Conservation (phyloP, 2,888 invertebrate species). For the Cephus runcator region DNA sequence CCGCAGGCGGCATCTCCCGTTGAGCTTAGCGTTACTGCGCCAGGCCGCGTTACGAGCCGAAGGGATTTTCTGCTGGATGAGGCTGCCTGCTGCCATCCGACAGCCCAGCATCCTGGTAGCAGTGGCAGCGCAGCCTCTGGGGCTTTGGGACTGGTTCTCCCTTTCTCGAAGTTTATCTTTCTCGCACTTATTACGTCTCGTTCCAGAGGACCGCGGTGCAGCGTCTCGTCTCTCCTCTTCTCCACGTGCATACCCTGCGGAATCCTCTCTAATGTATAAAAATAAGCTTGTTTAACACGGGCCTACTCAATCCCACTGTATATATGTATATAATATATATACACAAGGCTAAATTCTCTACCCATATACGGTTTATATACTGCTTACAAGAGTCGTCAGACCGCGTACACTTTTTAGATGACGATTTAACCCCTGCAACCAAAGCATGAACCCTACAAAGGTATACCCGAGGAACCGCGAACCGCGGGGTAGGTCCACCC, state of each 20-base stretch:
- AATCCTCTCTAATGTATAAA: conserved; percentile 39
- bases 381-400: conserved; percentile 11
- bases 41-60: conserved; percentile 51
- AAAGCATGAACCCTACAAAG: background rate
- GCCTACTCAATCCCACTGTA: background rate
- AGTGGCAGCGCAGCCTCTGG: background rate
- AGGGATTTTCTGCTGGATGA: conserved; percentile 57
- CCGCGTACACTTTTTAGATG: conserved; percentile 24
- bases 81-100: conserved; percentile 44
- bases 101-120: conserved; percentile 11
- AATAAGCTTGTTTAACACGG: conserved; percentile 40
- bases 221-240: background rate
- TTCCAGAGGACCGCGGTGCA: background rate
- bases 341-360: background rate
- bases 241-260: conserved; percentile 3
- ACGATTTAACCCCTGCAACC: conserved; percentile 27
- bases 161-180: background rate
- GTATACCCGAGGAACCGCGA: background rate
- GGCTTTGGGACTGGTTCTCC: conserved; percentile 12
- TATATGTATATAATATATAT: too few species aligned
- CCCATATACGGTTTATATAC: background rate
- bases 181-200: background rate
- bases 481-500: background rate
- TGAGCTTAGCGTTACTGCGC: conserved; percentile 58
- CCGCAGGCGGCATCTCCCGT: conserved; percentile 60